Evolutionary conservation across 2,888 invertebrate genomes (phyloP).

Genomic region (Oscheius sp.): DNA sequence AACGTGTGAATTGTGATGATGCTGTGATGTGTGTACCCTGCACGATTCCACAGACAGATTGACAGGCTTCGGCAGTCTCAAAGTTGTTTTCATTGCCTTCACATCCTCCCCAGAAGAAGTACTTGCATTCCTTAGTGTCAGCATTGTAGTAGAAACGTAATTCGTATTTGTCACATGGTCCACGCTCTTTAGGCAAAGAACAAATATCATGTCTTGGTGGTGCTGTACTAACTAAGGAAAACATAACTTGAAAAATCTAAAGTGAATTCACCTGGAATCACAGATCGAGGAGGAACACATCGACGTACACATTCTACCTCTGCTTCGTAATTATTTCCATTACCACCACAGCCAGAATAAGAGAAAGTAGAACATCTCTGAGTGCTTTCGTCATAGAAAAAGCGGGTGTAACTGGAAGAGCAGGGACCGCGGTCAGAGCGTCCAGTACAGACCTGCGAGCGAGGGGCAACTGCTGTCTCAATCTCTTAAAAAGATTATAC

Average conservation of each 20-base stretch:
- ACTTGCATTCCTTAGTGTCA: conserved; percentile 39
- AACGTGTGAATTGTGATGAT: neutral
- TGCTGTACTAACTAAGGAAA: neutral
- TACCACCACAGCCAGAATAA: conserved; percentile 69
- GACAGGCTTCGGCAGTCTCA: conserved; percentile 58
- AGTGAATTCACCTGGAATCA: neutral
- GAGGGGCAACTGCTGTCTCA: conserved; percentile 46
- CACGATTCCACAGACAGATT: conserved; percentile 53
- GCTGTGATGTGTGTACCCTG: conserved; percentile 2
- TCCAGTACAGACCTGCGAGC: conserved; percentile 62
- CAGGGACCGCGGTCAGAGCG: conserved; percentile 62
- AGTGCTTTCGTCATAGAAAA: conserved; percentile 63
- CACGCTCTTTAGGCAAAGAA: conserved; percentile 67
- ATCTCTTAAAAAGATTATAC: conserved; percentile 46
- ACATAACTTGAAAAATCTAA: neutral
- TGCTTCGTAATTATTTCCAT: conserved; percentile 68
- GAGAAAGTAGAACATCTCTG: conserved; percentile 60
- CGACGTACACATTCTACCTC: conserved; percentile 54
- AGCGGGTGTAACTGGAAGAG: conserved; percentile 49
- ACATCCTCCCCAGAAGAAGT: conserved; percentile 59
- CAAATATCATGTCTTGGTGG: conserved; percentile 38
- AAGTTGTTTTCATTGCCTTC: conserved; percentile 70
- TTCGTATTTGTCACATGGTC: conserved; percentile 70
- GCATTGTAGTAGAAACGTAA: conserved; percentile 64
- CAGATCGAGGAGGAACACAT: conserved; percentile 46